Conservation (phyloP, 2,888 invertebrate species). For the Glyphotaelius pellucidus region DNA sequence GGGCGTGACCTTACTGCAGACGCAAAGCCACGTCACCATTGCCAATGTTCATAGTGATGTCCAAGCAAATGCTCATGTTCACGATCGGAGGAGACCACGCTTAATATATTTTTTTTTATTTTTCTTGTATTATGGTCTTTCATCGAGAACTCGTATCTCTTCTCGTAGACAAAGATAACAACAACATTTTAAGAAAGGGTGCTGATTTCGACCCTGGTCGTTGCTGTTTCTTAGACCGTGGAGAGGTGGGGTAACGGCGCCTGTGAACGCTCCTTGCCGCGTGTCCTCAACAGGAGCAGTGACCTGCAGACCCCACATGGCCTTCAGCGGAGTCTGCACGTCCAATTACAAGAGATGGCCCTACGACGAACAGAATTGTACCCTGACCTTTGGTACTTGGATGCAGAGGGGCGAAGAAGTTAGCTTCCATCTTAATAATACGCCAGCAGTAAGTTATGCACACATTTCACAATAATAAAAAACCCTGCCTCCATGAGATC, state of each 20-base stretch:
- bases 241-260: neutral
- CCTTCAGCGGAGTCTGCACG: constrained; percentile 78
- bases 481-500: too few species aligned
- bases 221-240: neutral
- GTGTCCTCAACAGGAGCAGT: constrained; percentile 77
- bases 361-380: constrained; percentile 82
- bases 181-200: neutral
- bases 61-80: too few species aligned
- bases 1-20: too few species aligned
- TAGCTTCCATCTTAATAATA: constrained; percentile 72
- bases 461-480: neutral
- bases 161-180: neutral
- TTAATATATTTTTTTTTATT: too few species aligned
- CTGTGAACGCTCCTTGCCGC: constrained; percentile 75
- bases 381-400: constrained; percentile 82
- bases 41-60: too few species aligned
- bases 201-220: neutral
- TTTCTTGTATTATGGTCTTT: too few species aligned
- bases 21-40: too few species aligned
- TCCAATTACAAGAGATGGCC: constrained; percentile 81
- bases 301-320: constrained; percentile 79
- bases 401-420: constrained; percentile 81
- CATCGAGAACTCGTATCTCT: neutral
- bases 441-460: constrained; percentile 15
- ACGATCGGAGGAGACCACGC: too few species aligned